phyloP scores from a whole-genome alignment of 1,140 invertebrate species.

The Drosophila miranda region DNA sequence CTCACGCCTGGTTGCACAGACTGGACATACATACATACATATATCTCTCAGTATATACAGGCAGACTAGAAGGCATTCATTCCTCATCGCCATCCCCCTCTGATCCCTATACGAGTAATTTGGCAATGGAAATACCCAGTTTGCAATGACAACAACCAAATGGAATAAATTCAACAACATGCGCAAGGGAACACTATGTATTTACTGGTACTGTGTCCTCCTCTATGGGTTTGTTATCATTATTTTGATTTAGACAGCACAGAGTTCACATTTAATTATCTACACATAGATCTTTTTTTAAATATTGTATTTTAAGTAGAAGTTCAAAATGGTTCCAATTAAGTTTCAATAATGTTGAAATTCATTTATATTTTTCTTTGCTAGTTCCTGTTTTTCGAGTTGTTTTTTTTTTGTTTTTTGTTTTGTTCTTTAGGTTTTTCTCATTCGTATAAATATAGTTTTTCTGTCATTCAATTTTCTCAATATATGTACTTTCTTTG shows the following conservation, averaged over 20 bases:
- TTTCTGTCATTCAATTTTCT: slow-evolving; percentile 12
- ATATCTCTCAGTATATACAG: neutral
- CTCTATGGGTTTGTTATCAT: slow-evolving; percentile 1
- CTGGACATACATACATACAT: slow-evolving; percentile 11
- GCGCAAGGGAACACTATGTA: slow-evolving; percentile 17
- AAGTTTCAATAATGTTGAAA: slow-evolving; percentile 14
- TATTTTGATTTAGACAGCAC: slow-evolving; percentile 44
- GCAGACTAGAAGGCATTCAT: slow-evolving; percentile 32
- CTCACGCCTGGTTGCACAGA: neutral
- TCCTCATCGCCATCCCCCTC: slow-evolving; percentile 17
- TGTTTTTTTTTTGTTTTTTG: neutral
- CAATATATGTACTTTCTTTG: slow-evolving; percentile 12
- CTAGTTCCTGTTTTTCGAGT: neutral
- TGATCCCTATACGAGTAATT: slow-evolving; percentile 21
- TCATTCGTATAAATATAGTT: slow-evolving; percentile 39
- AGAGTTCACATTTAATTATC: slow-evolving; percentile 33
- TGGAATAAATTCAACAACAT: slow-evolving; percentile 25
- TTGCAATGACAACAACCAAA: slow-evolving; percentile 23
- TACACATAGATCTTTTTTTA: slow-evolving; percentile 1
- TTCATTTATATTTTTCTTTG: slow-evolving; percentile 4
- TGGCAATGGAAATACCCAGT: slow-evolving; percentile 35
- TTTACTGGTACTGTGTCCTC: neutral
- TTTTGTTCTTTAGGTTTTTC: neutral
- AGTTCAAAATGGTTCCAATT: slow-evolving; percentile 10
- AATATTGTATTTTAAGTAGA: slow-evolving; percentile 1